These are phyloP conservation scores for Salminus brasiliensis DNA, from an alignment of 2,113 vertebrate genomes.

Conservation along the genomic window DNA sequence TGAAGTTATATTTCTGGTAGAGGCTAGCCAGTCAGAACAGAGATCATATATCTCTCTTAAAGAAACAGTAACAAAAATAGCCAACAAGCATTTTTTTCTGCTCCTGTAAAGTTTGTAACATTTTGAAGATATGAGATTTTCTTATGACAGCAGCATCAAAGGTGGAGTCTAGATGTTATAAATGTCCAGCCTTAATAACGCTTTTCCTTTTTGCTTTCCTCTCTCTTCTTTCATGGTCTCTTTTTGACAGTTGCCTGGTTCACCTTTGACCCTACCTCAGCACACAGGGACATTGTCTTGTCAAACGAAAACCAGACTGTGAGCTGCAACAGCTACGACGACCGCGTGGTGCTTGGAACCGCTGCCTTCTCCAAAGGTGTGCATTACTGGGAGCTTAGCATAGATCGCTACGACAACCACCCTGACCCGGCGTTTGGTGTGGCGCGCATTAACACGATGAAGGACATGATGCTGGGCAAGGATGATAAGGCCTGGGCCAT, in stretches of 20 bases:
- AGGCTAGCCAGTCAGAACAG: too few species aligned
- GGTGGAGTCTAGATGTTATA: too few species aligned
- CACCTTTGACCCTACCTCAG: slow-evolving; percentile 91
- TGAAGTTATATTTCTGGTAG: too few species aligned
- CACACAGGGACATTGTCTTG: slow-evolving; percentile 93
- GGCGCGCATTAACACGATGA: slow-evolving; percentile 90
- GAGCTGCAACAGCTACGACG: slow-evolving; percentile 94
- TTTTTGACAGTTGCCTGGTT: slow-evolving; percentile 91
- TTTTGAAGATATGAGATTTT: too few species aligned
- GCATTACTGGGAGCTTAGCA: slow-evolving; percentile 94
- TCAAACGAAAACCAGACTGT: slow-evolving; percentile 95
- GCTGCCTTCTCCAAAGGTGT: slow-evolving; percentile 94
- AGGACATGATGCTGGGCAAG: slow-evolving; percentile 97
- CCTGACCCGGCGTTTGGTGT: slow-evolving; percentile 95
- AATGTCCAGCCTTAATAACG: neutral
- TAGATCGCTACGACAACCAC: slow-evolving; percentile 97
- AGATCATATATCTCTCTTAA: too few species aligned
- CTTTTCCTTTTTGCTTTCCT: neutral
- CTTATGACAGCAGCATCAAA: too few species aligned
- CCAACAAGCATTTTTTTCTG: too few species aligned
- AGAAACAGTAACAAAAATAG: too few species aligned
- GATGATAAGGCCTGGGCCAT: slow-evolving; percentile 98
- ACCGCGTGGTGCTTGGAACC: slow-evolving; percentile 93
- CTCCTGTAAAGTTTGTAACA: too few species aligned
- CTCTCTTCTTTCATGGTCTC: neutral